Evolutionary conservation across 1,140 invertebrate genomes (phyloP).

Genomic region (Cyclina sinensis): DNA sequence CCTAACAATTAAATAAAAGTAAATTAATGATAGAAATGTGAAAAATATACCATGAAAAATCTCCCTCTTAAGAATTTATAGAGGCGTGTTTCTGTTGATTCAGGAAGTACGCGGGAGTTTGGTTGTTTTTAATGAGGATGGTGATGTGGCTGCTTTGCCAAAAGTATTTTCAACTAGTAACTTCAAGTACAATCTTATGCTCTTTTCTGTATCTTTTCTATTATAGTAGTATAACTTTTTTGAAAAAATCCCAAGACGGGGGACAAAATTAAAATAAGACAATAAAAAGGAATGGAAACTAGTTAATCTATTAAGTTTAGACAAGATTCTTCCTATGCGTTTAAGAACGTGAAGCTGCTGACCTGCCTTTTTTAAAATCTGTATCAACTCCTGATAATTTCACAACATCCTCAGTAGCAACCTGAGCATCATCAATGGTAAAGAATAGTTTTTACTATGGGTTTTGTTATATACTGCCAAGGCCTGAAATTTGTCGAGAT

Average conservation of each 20-base stretch:
- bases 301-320: conserved; percentile 18
- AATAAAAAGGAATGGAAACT: conserved; percentile 45
- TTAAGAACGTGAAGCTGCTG: conserved; percentile 65
- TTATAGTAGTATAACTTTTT: background rate
- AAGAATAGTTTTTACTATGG: background rate
- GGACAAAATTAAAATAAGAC: background rate
- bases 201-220: conserved; percentile 1
- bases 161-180: too few relatives aligned
- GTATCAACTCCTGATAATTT: conserved; percentile 60
- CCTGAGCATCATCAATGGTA: conserved; percentile 3
- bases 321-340: conserved; percentile 51
- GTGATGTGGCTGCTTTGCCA: too few relatives aligned
- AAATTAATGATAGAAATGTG: too few relatives aligned
- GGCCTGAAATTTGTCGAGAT: background rate
- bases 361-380: conserved; percentile 58
- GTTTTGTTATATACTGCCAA: background rate
- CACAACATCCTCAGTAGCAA: conserved; percentile 61
- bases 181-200: too few relatives aligned
- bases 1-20: too few relatives aligned
- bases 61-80: too few relatives aligned
- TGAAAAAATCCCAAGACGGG: background rate
- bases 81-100: too few relatives aligned
- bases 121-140: too few relatives aligned
- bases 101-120: too few relatives aligned
- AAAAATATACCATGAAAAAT: too few relatives aligned